A percentile compares a stretch with the other conserved stretches of the same genome.
These are phyloP conservation scores for Lytechinus variegatus DNA, from an alignment of 35 echinoderm and acorn worm species.

Conservation along the genomic window DNA sequence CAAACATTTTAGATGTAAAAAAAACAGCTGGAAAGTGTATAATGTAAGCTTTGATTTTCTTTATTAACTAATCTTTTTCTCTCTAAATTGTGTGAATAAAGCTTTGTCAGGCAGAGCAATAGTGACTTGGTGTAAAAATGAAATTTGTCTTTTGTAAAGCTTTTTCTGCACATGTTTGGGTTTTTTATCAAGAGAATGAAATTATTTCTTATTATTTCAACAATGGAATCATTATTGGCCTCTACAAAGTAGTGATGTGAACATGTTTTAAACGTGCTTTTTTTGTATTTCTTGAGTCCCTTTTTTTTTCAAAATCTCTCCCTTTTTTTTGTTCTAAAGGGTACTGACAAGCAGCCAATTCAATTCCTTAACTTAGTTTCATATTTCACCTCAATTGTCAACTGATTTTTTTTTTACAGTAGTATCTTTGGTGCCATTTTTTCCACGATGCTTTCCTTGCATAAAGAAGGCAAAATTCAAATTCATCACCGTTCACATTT, in stretches of 20 bases:
- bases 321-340: neutral
- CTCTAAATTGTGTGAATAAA: neutral
- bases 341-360: neutral
- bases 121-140: neutral
- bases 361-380: neutral
- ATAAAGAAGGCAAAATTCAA: neutral
- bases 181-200: neutral
- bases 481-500: neutral
- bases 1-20: neutral
- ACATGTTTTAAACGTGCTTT: neutral
- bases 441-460: neutral
- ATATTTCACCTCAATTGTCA: neutral
- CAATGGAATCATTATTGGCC: neutral
- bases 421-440: neutral
- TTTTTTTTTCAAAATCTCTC: neutral
- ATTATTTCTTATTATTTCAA: neutral
- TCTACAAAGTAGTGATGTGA: neutral
- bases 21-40: neutral
- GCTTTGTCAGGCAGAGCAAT: neutral
- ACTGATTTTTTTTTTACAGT: neutral
- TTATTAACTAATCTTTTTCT: neutral
- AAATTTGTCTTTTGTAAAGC: neutral
- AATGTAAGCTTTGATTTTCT: constrained; percentile 25
- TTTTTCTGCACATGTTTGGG: neutral
- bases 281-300: neutral